Base-by-base conservation (phyloP, 1,140 invertebrate genomes). In the Ceratina japonica region DNA sequence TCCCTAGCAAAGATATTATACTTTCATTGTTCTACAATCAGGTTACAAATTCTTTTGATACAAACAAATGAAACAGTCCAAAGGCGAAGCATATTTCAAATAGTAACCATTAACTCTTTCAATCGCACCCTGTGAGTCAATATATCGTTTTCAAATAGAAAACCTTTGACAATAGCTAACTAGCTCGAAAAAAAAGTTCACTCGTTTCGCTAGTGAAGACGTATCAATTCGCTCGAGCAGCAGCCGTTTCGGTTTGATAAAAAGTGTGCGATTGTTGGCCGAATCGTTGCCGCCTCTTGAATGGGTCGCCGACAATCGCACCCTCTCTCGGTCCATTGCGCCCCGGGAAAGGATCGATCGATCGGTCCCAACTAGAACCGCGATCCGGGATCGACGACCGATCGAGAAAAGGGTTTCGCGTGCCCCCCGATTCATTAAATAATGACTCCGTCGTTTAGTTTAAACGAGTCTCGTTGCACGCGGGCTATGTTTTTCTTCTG, bases 371-470 rank as follows among this genome's bases (percentile, higher is more conserved):
- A 54, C 20, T 2, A 13, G 16, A 56, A 62, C 62, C 69, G 20
- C 24, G 76, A 79, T 75, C 70, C 51, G 18, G 24, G 59, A 68
- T 58, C 27, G 52, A 52, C 24, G 44, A 31, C 69, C 62, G 49
- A 49, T 31, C 37, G 61, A 51, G 65, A 59, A 66, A 73, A 56
- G 69, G 63, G 62, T 78, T 51, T 64, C 62, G n/a, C 71, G 56
- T 52, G 15, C 76, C 8, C 76, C 8, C 37, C 31, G 51, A 27
- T 61, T 84, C 85, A 75, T 85, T 56, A 85, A 86, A 79, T 83
- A 86, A 86, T 16, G 37, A 44, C 37, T 44, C 37, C 37, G 37
- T 44, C 37, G 3, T 8, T 44, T 44, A 44, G 37, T 44, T 44
- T 44, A 44, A 44, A 44, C 37, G 37, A 44, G 24, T 54, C 54